Conservation (phyloP, 23 tunicate genomes). For the Ciona savignyi region DNA sequence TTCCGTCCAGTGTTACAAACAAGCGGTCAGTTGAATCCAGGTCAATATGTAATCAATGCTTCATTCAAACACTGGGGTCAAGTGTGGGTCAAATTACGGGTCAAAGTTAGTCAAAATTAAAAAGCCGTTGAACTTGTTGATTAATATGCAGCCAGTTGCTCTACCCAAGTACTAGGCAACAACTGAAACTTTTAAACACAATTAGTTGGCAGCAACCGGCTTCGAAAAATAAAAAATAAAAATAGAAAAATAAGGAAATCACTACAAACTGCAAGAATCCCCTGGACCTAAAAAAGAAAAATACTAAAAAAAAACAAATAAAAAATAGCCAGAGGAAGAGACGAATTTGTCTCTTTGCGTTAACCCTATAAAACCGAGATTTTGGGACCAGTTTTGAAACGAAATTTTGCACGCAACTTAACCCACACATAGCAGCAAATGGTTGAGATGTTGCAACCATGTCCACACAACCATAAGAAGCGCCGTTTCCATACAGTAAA, state of each 20-base stretch:
- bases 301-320: conserved; percentile 9
- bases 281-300: background rate
- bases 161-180: background rate
- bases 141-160: background rate
- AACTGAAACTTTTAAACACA: conserved; percentile 4
- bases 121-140: background rate
- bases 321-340: conserved; percentile 15
- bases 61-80: background rate
- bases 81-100: background rate
- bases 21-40: background rate
- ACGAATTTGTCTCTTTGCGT: background rate
- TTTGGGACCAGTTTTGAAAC: background rate
- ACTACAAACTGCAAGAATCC: conserved; percentile 34
- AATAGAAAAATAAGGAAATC: conserved; percentile 9
- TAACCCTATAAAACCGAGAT: background rate
- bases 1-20: background rate
- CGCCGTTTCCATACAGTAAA: background rate
- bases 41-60: background rate
- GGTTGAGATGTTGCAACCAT: background rate
- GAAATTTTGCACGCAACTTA: background rate
- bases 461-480: background rate
- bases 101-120: background rate
- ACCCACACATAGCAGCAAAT: conserved; percentile 6
- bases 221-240: conserved; percentile 34
- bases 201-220: conserved; percentile 21